Percentiles rank a stretch among this genome's conserved stretches.
Conservation (phyloP, 2,888 invertebrate species). For the Lypha dubia region DNA sequence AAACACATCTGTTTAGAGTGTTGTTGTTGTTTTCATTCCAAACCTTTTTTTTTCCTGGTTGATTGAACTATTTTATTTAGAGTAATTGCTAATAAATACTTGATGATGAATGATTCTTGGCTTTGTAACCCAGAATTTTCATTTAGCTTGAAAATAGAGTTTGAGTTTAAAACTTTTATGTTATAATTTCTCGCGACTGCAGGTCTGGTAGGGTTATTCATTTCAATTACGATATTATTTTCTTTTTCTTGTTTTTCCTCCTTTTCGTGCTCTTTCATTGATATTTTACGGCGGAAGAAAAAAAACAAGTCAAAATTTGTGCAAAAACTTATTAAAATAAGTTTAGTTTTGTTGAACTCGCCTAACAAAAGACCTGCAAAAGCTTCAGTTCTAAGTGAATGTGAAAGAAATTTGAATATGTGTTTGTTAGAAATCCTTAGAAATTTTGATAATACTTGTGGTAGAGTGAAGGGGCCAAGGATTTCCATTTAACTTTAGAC, state of each 20-base stretch:
- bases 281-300: not conserved
- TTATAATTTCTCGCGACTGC: not conserved
- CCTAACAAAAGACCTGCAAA: conserved; percentile 18
- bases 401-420: not conserved
- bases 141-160: conserved; percentile 19
- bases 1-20: conserved; percentile 4
- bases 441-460: not conserved
- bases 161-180: conserved; percentile 21
- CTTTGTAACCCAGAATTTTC: conserved; percentile 25
- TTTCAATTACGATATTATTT: conserved; percentile 16
- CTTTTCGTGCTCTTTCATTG: not conserved
- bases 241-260: not conserved
- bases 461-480: too few relatives aligned
- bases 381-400: conserved; percentile 14
- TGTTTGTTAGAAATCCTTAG: not conserved
- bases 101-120: conserved; percentile 15
- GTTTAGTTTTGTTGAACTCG: not conserved
- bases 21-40: conserved; percentile 6
- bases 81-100: conserved; percentile 53
- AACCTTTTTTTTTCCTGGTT: conserved; percentile 22
- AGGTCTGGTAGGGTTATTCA: conserved; percentile 21
- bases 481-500: not conserved
- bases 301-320: not conserved
- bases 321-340: conserved; percentile 42
- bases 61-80: conserved; percentile 48